Percentiles rank a stretch among this genome's conserved stretches.
These are phyloP conservation scores for Pseudoips prasinana DNA, from an alignment of 2,888 invertebrate genomes.

Conservation along the genomic window DNA sequence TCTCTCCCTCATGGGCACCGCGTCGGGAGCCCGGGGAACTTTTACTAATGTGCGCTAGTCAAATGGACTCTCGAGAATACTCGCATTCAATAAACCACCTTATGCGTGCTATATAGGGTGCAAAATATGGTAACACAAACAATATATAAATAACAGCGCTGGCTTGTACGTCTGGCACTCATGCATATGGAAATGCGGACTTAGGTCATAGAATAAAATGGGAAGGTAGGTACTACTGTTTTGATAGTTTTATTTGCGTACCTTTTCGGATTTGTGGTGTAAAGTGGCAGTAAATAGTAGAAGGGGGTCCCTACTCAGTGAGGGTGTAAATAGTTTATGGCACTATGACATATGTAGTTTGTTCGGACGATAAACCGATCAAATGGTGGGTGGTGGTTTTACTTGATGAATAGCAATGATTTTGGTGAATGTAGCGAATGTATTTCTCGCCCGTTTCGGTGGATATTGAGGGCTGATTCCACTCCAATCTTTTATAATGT, in stretches of 20 bases:
- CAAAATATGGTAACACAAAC: constrained; percentile 41
- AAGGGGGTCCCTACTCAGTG: constrained; percentile 18
- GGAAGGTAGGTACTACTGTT: constrained; percentile 34
- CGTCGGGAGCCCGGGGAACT: constrained; percentile 61
- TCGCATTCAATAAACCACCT: constrained; percentile 54
- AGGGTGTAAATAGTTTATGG: constrained; percentile 25
- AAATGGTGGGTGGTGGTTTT: constrained; percentile 21
- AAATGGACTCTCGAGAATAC: constrained; percentile 74
- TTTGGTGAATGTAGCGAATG: too few relatives aligned
- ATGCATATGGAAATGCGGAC: constrained; percentile 78
- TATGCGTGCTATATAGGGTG: constrained; percentile 48
- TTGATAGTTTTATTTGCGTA: constrained; percentile 45
- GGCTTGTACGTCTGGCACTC: constrained; percentile 59
- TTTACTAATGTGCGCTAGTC: constrained; percentile 80
- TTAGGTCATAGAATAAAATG: constrained; percentile 66
- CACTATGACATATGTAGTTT: constrained; percentile 11
- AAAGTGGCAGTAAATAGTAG: constrained; percentile 29
- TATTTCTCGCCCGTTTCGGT: too few relatives aligned
- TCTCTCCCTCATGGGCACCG: constrained; percentile 45
- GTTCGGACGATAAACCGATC: constrained; percentile 1
- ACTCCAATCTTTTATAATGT: too few relatives aligned
- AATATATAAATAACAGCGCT: constrained; percentile 49
- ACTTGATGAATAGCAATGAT: constrained; percentile 26
- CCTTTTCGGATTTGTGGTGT: constrained; percentile 38
- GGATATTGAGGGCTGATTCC: too few relatives aligned